Evolutionary conservation across 1,140 invertebrate species (phyloP), one percentile per base, ranked within the genome.

Genomic region (Heliconius congener): DNA sequence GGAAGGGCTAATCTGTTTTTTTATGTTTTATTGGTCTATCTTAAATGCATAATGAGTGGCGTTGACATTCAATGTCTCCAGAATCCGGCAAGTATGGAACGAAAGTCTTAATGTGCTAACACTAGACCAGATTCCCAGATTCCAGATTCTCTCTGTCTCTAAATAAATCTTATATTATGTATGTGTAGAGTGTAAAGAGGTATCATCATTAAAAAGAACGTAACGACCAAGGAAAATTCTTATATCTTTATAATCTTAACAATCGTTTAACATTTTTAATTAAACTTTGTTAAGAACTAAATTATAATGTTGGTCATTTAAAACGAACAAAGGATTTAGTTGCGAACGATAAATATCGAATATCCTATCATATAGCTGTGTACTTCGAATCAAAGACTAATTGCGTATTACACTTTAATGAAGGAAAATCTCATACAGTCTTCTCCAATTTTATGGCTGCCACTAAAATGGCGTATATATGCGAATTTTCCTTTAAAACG

Each of bases 401-500:
- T 83, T 82, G 77, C 80, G 82, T 87, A 86, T 84, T 85, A 83
- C 79, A 83, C 79, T 82, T 84, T 87, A 87, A 84, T 82, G 82
- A 79, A 83, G 80, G 82, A 75, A 86, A 84, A 82, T 83, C 79
- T 80, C 74, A 81, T 77, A 82, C 73, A 82, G 83, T 87, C 87
- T 84, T 73, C 60, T 42, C 60, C 60, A 80, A 76, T 88, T 91
- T 91, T 86, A 91, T 83, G 77, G 73, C 71, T 71, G 60, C 71
- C 81, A 85, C 83, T 86, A 86, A 86, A 79, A 79, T 87, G 19
- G 82, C 87, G 82, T 82, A 84, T 85, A 76, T 81, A 85, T 86
- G 89, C 80, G 84, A 90, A 88, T 83, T 83, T 46, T 81, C 79
- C 81, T 81, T 82, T 83, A 81, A 71, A 66, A 76, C 50, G 39